Conservation (phyloP, 1,140 invertebrate genomes). For the Drosophila ambigua region DNA sequence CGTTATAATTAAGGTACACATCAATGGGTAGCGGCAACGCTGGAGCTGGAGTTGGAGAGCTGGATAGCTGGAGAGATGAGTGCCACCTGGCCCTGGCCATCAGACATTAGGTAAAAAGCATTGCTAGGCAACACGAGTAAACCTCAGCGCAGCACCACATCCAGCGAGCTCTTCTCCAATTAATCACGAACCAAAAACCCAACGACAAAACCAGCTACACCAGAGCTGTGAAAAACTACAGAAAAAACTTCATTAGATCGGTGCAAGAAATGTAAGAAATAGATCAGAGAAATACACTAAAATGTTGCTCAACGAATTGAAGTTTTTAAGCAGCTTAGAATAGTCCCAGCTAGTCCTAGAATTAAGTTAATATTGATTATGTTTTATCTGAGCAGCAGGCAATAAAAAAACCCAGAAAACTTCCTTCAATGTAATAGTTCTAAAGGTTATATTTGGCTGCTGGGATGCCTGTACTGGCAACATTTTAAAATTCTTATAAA, state of each 20-base stretch:
- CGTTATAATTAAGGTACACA: constrained; percentile 77
- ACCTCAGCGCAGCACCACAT: constrained; percentile 15
- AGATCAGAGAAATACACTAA: not conserved
- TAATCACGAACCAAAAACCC: constrained; percentile 61
- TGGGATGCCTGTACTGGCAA: no score
- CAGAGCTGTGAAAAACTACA: constrained; percentile 33
- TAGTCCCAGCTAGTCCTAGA: no score
- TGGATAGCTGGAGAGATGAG: constrained; percentile 19
- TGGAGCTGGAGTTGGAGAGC: constrained; percentile 19
- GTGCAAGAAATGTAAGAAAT: not conserved
- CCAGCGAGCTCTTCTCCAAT: constrained; percentile 43
- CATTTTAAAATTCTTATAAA: not conserved
- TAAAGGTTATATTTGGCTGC: not conserved
- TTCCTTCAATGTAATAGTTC: no score
- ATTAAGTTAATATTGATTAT: no score
- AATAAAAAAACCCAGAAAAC: no score
- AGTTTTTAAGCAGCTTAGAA: no score
- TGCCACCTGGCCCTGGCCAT: constrained; percentile 49
- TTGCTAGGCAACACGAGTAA: constrained; percentile 26
- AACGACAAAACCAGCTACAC: constrained; percentile 51
- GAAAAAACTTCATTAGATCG: constrained; percentile 32
- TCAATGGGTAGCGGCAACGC: constrained; percentile 37
- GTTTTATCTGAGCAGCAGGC: no score
- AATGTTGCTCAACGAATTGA: not conserved
- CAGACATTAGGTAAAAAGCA: constrained; percentile 55